Evolutionary conservation across 2,113 vertebrate species (phyloP), one percentile per base, ranked within the genome.

Genomic region (Strix uralensis): DNA sequence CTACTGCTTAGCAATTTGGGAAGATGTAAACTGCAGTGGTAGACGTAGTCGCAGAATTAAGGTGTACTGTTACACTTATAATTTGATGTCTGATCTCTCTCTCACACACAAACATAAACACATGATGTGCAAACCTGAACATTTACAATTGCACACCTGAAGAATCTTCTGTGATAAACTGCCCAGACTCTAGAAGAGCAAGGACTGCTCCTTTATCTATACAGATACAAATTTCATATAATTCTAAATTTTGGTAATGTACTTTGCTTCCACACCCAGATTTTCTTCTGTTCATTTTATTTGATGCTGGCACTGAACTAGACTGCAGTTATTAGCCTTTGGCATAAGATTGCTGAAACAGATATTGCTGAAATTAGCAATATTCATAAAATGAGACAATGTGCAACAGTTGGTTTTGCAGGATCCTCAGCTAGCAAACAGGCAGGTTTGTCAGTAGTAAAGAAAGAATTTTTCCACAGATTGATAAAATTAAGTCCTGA

Each of bases 41-140:
- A 18, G 7, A 22, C 47, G 32, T 25, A 77, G 34, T 36, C 0
- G 1, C 59, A 82, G 52, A 85, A 72, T 55, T 62, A 15, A 59
- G 15, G 10, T 49, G 44, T 32, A 54, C 19, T 54, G 9, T 15
- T 49, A n/a, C 30, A 36, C 8, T 54, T 57, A 17, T 5, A 29
- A 46, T 26, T 32, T 67, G 11, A 32, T 46, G 40, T 25, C 23
- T 74, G 9, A 20, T 36, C 8, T 67, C 17, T 54, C 52, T 26
- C 51, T 26, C 51, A 30, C 29, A 58, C 32, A 58, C 13, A 54
- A 13, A 36, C 19, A 34, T 4, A 17, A 2, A 18, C 3, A 4
- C 2, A 22, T 0, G 1, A 11, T 7, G 5, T 11, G 13, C 9
- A 58, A 54, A 86, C 65, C n/a, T 32, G 17, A 74, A 59, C 10